These are phyloP conservation scores for Peromyscus californicus DNA, from an alignment of 2,113 vertebrate species.

Conservation along the genomic window DNA sequence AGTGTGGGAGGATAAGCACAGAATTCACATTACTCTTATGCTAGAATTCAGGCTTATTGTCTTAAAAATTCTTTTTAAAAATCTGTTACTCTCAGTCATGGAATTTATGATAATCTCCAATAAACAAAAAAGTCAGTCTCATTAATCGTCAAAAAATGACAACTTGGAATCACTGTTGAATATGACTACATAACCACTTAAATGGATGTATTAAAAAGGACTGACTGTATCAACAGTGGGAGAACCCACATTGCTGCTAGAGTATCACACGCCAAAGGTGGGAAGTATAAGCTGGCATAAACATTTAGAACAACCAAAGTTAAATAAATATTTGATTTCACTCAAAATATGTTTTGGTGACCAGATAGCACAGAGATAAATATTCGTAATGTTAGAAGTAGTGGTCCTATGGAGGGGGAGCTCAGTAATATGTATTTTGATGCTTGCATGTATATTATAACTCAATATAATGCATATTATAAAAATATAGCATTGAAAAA, in stretches of 20 bases:
- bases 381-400: not conserved
- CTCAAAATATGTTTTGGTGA: not conserved
- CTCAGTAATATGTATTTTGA: not conserved
- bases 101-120: not conserved
- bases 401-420: not conserved
- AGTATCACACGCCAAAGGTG: not conserved
- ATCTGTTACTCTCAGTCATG: not conserved
- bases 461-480: not conserved
- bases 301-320: not conserved
- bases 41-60: not conserved
- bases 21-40: not conserved
- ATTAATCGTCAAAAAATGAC: not conserved
- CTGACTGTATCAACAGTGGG: not conserved
- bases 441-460: not conserved
- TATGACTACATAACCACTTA: too few species aligned
- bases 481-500: not conserved
- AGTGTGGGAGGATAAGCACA: not conserved
- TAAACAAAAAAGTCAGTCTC: not conserved
- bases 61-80: constrained; percentile 26
- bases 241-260: not conserved
- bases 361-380: not conserved
- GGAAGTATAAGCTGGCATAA: not conserved
- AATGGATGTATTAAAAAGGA: not conserved
- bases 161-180: not conserved
- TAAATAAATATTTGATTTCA: not conserved